Percentiles rank a stretch among this genome's conserved stretches.
These are phyloP conservation scores for Macrosiphum euphorbiae DNA, from an alignment of 2,888 invertebrate genomes.

Conservation along the genomic window DNA sequence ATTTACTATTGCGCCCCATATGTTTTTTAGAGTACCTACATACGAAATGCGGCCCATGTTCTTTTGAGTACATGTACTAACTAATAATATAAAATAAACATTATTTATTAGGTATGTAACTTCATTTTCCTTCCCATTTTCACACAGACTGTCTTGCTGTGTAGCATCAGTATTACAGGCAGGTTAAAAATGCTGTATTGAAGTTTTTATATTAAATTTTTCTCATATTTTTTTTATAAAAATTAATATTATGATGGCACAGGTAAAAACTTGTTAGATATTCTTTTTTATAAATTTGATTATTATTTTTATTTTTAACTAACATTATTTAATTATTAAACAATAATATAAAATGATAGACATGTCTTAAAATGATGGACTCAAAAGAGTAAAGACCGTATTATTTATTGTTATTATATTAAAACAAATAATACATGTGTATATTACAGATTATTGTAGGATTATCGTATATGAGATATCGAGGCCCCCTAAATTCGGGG, in stretches of 20 bases:
- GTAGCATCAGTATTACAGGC: neutral
- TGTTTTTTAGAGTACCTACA: neutral
- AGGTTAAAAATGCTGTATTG: neutral
- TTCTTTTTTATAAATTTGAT: neutral
- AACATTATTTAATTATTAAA: neutral
- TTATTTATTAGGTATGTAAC: neutral
- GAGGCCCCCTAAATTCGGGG: too few species aligned
- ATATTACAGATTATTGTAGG: too few species aligned
- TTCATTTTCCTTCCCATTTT: neutral
- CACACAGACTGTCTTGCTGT: neutral
- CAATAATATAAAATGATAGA: neutral
- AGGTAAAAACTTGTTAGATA: neutral
- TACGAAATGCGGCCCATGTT: neutral
- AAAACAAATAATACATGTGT: too few species aligned
- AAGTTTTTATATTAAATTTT: neutral
- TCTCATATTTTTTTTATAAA: neutral
- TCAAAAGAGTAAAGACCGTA: too few species aligned
- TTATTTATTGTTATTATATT: too few species aligned
- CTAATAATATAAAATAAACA: neutral
- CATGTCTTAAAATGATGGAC: neutral
- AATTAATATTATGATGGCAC: neutral
- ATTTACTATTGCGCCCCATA: too few species aligned
- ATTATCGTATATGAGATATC: too few species aligned
- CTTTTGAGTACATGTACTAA: neutral
- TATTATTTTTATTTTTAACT: neutral